phyloP scores from a whole-genome alignment of 2,888 invertebrate species.

The Cosmorhoe ocellata region DNA sequence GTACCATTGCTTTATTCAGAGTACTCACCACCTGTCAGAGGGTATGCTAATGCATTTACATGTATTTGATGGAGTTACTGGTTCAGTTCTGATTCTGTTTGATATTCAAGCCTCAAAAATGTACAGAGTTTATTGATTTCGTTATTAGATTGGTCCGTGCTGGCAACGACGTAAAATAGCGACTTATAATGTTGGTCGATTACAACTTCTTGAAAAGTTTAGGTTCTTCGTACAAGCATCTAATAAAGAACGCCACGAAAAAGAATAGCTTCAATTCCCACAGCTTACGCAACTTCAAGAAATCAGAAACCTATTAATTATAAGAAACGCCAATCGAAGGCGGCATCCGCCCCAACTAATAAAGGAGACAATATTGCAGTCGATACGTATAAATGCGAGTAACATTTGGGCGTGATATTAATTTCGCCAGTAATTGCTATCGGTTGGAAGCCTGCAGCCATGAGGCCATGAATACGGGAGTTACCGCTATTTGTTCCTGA shows the following conservation, averaged over 20 bases:
- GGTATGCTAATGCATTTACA: constrained; percentile 1
- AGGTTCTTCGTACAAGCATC: too few relatives aligned
- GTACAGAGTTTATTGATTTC: not conserved
- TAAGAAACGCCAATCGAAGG: constrained; percentile 54
- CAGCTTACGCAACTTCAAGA: constrained; percentile 1
- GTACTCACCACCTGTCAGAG: constrained; percentile 1
- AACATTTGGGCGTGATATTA: constrained; percentile 82
- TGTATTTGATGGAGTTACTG: constrained; percentile 5
- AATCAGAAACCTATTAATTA: constrained; percentile 17
- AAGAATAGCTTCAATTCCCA: too few relatives aligned
- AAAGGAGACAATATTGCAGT: constrained; percentile 83
- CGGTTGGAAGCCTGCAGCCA: constrained; percentile 78
- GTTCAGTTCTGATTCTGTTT: constrained; percentile 5
- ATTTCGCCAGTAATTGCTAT: constrained; percentile 82
- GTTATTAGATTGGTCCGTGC: not conserved
- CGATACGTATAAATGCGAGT: constrained; percentile 80
- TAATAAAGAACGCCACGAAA: too few relatives aligned
- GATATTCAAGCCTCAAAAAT: constrained; percentile 9
- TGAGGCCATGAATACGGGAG: constrained; percentile 80
- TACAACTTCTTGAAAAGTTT: too few relatives aligned
- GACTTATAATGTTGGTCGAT: too few relatives aligned
- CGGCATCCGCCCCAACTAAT: constrained; percentile 80
- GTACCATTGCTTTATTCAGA: not conserved
- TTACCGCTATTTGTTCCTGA: constrained; percentile 82
- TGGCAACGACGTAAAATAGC: too few relatives aligned